Percentiles rank a stretch among this genome's conserved stretches.
phyloP scores from a whole-genome alignment of 2,888 invertebrate genomes.

The Idaea biselata region DNA sequence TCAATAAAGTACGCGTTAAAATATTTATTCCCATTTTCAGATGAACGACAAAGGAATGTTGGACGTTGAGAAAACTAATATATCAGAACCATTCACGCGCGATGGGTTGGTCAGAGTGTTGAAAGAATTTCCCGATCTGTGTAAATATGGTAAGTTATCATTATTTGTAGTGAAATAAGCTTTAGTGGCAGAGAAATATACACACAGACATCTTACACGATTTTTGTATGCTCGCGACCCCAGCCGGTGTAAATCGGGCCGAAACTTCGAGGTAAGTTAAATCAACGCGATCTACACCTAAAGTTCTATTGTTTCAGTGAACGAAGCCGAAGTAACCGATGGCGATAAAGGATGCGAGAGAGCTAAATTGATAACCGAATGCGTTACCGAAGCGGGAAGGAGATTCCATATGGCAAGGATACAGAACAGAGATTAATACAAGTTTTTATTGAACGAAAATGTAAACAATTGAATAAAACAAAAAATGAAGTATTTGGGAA shows the following conservation, averaged over 20 bases:
- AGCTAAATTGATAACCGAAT: neutral
- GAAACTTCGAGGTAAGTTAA: too few relatives aligned
- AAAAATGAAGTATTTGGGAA: too few relatives aligned
- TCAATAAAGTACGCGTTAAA: too few relatives aligned
- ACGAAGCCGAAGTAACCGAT: neutral
- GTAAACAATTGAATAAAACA: too few relatives aligned
- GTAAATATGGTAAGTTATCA: neutral
- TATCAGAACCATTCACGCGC: neutral
- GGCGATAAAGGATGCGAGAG: neutral
- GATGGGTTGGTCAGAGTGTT: neutral
- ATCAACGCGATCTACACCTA: too few relatives aligned
- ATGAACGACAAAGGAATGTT: neutral
- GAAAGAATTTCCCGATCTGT: neutral
- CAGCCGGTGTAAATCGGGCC: too few relatives aligned
- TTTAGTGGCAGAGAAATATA: too few relatives aligned
- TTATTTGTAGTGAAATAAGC: too few relatives aligned
- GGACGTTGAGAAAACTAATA: neutral
- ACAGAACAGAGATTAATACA: neutral
- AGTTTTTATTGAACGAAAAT: neutral
- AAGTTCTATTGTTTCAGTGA: neutral
- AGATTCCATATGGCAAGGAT: neutral
- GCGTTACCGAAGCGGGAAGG: constrained; percentile 8
- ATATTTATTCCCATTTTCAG: neutral
- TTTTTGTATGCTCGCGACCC: too few relatives aligned
- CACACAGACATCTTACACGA: too few relatives aligned